Evolutionary conservation across 1,140 invertebrate species (phyloP).

Genomic region (Bicyclus anynana): DNA sequence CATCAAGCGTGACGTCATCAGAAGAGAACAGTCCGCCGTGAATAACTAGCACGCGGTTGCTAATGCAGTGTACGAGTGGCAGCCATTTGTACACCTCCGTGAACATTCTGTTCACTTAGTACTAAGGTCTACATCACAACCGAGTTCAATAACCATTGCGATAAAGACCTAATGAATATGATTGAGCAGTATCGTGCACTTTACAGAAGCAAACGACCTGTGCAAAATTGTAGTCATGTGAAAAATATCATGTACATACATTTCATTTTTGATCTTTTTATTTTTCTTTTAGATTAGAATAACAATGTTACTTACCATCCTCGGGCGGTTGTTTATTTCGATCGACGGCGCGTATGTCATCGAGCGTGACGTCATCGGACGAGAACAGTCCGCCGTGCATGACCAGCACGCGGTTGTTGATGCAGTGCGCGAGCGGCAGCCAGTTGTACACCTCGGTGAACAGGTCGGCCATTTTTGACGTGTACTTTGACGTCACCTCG

Average conservation of each 20-base stretch:
- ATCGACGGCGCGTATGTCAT: slow-evolving; percentile 92
- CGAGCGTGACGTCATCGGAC: slow-evolving; percentile 91
- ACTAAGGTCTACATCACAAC: too few species aligned
- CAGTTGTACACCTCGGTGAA: slow-evolving; percentile 99
- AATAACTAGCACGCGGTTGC: slow-evolving; percentile 95
- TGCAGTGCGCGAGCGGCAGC: slow-evolving; percentile 96
- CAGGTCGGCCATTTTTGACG: slow-evolving; percentile 94
- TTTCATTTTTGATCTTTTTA: too few species aligned
- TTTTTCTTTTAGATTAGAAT: too few species aligned
- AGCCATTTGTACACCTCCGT: slow-evolving; percentile 99
- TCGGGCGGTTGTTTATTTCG: slow-evolving; percentile 98
- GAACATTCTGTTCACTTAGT: too few species aligned
- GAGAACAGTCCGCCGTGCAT: slow-evolving; percentile 98
- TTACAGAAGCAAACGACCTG: too few species aligned
- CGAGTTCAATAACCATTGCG: too few species aligned
- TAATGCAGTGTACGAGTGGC: slow-evolving; percentile 97
- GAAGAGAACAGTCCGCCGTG: slow-evolving; percentile 95
- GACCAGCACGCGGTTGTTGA: slow-evolving; percentile 94
- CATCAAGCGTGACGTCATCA: slow-evolving; percentile 94
- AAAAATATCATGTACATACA: too few species aligned
- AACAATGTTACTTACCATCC: slow-evolving; percentile 80
- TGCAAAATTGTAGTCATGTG: too few species aligned
- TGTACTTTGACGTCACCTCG: slow-evolving; percentile 98
- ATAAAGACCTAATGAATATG: too few species aligned
- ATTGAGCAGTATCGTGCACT: too few species aligned